Base-by-base conservation (phyloP, 30 jellyfish, hydroid and myxozoan species). In the Morbakka virulenta region DNA sequence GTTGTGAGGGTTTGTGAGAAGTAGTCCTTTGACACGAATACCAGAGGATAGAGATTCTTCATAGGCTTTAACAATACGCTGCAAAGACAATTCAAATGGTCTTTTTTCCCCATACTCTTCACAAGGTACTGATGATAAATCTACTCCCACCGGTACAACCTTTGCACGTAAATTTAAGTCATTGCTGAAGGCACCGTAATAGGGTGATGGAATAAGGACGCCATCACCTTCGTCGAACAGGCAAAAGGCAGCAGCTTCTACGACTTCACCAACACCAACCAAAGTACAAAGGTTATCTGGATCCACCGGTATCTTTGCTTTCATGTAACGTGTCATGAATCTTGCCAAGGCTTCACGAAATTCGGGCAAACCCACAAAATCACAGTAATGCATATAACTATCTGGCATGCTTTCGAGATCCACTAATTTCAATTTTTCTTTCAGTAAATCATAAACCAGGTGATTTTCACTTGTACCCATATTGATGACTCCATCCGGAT, bases 261-360 rank as follows among this genome's bases (percentile, higher is more conserved):
- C 33, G 20, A 87, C 94, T 14, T 93, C 65, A 17, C 96, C 96
- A 78, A 90, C 79, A 20, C 96, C 96, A 79, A 72, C 79, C 79
- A 87, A 67, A 24, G 79, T 89, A 71, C 20, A 64, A 57, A 87
- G 48, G 33, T 87, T 64, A 24, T 79, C 85, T 64, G 26, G 33
- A 12, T 79, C 79, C 2, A 79, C 36, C 17, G 88, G 84, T 31
- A 47, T 28, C 6, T 9, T 49, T 23, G 96, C 67, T 24, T 87
- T 79, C 81, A 87, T 63, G 79, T 65, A 69, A 33, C 51, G 47
- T 48, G 51, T 52, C 33, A 87, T 29, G 41, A 87, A 87, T n/a
- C 63, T 24, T 33, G 89, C 85, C 50, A 87, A 36, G 32, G 89
- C 48, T 23, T 79, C 51, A 22, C 96, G 62, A 61, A 87, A 87